phyloP scores from a whole-genome alignment of 2,113 vertebrate genomes.

The Candoia aspera region DNA sequence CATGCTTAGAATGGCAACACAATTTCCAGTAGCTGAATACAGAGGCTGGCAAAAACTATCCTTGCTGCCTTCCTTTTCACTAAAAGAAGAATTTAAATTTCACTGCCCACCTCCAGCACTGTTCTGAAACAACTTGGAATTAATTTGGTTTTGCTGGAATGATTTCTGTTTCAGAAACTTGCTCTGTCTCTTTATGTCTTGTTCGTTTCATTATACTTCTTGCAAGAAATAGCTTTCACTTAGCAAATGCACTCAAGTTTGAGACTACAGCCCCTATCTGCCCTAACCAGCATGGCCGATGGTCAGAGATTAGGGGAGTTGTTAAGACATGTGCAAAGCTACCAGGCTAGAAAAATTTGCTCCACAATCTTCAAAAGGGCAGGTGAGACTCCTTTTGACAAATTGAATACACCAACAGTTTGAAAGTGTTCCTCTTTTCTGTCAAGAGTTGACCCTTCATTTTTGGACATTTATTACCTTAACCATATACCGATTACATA shows the following conservation, averaged over 20 bases:
- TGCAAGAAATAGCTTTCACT: neutral
- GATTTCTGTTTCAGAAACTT: neutral
- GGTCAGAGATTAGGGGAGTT: neutral
- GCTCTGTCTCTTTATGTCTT: neutral
- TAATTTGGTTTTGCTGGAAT: neutral
- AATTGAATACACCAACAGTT: neutral
- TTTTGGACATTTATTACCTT: neutral
- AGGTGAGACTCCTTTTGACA: neutral
- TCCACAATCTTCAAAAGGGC: neutral
- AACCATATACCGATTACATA: neutral
- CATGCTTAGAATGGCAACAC: neutral
- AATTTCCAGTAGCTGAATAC: neutral
- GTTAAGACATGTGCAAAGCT: neutral
- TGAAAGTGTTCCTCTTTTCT: neutral
- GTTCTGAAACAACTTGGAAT: neutral
- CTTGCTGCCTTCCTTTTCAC: neutral
- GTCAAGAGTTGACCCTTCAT: neutral
- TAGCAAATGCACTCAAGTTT: neutral
- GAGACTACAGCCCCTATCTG: neutral
- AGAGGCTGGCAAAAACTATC: neutral
- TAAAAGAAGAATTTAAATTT: neutral
- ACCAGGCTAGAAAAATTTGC: neutral
- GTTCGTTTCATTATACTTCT: neutral
- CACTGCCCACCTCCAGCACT: neutral
- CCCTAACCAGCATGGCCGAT: neutral